A percentile compares a stretch with the other conserved stretches of the same genome.
Evolutionary conservation across 2,113 vertebrate species (phyloP).

Genomic region (Microtus oregoni): DNA sequence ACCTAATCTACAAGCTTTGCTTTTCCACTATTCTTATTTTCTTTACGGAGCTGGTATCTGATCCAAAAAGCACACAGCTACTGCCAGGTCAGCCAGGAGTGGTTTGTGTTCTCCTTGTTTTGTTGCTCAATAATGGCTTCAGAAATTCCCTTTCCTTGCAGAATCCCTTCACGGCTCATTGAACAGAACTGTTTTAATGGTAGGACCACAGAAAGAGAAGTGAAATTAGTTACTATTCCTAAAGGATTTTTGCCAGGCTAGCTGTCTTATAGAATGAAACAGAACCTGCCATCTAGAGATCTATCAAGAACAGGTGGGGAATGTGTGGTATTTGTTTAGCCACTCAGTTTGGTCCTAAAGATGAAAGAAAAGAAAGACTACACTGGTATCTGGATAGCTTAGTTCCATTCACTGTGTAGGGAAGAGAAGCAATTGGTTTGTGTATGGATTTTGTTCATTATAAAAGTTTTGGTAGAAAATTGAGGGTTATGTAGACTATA

Average conservation of each 20-base stretch:
- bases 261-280: background rate
- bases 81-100: background rate
- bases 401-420: background rate
- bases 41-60: background rate
- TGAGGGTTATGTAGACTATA: background rate
- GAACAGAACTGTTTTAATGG: constrained; percentile 44
- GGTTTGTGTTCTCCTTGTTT: background rate
- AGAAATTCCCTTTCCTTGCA: background rate
- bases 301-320: background rate
- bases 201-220: constrained; percentile 5
- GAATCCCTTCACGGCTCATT: constrained; percentile 57
- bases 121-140: background rate
- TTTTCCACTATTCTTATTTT: background rate
- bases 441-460: background rate
- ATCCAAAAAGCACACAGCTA: background rate
- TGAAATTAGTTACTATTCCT: background rate
- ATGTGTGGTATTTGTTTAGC: background rate
- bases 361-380: background rate
- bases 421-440: background rate
- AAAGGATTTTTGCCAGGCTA: background rate
- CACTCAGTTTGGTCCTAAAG: background rate
- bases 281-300: background rate
- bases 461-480: background rate
- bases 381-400: background rate
- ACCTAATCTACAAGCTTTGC: background rate